These are phyloP conservation scores for Rhizoglyphus robini DNA, from an alignment of 1,140 invertebrate genomes.

Conservation along the genomic window DNA sequence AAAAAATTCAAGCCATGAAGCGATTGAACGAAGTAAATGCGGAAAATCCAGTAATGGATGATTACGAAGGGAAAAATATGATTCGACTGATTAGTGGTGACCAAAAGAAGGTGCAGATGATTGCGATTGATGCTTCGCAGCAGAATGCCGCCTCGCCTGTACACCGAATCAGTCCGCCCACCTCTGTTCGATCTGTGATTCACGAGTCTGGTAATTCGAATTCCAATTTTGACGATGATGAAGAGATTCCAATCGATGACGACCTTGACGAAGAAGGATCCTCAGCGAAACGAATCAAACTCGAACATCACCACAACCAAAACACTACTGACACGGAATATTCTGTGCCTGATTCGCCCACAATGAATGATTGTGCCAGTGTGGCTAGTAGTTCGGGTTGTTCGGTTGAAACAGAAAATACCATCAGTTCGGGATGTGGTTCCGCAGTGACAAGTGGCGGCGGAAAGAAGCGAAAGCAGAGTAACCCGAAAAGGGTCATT, in stretches of 20 bases:
- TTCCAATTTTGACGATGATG: neutral
- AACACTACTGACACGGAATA: neutral
- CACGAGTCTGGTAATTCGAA: neutral
- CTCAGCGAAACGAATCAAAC: neutral
- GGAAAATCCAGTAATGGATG: neutral
- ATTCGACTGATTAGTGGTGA: conserved; percentile 18
- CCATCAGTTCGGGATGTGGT: neutral
- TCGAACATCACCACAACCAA: neutral
- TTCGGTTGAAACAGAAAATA: neutral
- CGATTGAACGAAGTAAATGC: neutral
- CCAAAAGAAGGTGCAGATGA: neutral
- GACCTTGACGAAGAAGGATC: neutral
- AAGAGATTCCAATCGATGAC: conserved; percentile 9
- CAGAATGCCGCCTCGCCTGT: neutral
- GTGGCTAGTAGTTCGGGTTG: neutral
- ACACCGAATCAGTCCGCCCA: neutral
- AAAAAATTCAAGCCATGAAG: neutral
- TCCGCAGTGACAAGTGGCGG: neutral
- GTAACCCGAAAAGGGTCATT: conserved; percentile 10
- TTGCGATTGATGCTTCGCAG: conserved; percentile 25
- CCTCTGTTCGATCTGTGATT: no score
- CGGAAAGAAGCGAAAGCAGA: conserved; percentile 18
- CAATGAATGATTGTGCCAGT: neutral
- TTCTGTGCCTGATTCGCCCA: neutral
- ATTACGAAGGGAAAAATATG: neutral